Conservation (phyloP, 2,113 vertebrate genomes). For the Ictidomys tridecemlineatus region DNA sequence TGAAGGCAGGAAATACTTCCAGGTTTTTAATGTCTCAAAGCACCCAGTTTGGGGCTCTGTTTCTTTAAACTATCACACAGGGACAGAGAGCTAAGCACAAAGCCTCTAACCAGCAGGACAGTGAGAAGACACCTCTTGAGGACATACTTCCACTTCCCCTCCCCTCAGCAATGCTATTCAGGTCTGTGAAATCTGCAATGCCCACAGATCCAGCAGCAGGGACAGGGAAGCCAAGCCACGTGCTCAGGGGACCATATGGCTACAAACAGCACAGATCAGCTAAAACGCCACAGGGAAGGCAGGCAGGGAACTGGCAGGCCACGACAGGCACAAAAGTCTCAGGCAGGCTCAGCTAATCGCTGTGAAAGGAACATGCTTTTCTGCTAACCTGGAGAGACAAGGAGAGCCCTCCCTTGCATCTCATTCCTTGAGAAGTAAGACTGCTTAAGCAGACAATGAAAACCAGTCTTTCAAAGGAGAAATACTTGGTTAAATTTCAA, state of each 20-base stretch:
- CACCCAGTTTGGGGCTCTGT: background rate
- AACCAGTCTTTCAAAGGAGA: background rate
- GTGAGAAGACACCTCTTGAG: constrained; percentile 30
- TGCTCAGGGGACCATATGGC: constrained; percentile 80
- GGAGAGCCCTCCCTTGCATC: constrained; percentile 16
- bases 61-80: background rate
- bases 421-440: constrained; percentile 18
- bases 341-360: constrained; percentile 75
- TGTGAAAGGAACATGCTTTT: constrained; percentile 79
- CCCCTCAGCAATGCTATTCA: constrained; percentile 33
- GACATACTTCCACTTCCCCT: background rate
- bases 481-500: background rate
- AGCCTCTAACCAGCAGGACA: background rate
- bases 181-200: constrained; percentile 75
- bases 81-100: background rate
- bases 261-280: constrained; percentile 81
- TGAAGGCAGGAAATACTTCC: constrained; percentile 12
- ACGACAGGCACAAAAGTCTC: constrained; percentile 72
- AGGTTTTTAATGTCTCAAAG: constrained; percentile 4
- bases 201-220: constrained; percentile 75
- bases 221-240: constrained; percentile 71
- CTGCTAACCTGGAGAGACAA: constrained; percentile 77
- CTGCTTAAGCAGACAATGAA: background rate
- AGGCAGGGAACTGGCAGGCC: constrained; percentile 77
- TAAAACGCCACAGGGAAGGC: constrained; percentile 78